Evolutionary conservation across 2,797 vertebrate genomes (phyloP), one percentile per base, ranked within the genome.

Genomic region (Danionella dracula): DNA sequence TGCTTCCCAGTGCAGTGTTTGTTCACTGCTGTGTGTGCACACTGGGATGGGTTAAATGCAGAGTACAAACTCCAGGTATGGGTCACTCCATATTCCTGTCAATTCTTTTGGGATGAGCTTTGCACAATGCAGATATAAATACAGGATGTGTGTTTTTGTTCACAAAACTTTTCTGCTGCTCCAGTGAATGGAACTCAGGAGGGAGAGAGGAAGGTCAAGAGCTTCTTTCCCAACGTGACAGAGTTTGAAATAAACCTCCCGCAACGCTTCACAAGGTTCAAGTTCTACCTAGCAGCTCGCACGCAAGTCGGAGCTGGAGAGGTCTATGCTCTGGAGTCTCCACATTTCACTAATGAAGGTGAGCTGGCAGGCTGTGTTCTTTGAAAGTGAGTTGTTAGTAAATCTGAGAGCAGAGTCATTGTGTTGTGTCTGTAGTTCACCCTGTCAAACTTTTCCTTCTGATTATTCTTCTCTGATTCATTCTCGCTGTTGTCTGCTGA

Each of bases 311-410:
- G 96, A 40, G 76, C 86, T 0, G 95, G 97, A 45, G 90, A 93
- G 50, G 29, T 81, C 1, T 73, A 83, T 48, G 79, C 83, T 0
- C 84, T 90, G 75, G 94, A 97, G 50, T 94, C 93, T 0, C 93
- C 95, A 0, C 85, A 90, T 13, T 87, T 90, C 32, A 63, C 92
- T 6, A 95, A 98, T 0, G 94, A 98, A 88, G 97, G 97, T 99
- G 85, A 74, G 88, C 37, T 17, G 13, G 35, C n/a, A 12, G 6
- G 35, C 17, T 11, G 4, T 32, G 5, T 44, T 1, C 4, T 6
- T 34, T 10, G 6, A 19, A 20, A 37, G 44, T 11, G 15, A 11
- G 49, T 34, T 57, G 57, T 5, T 42, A 41, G 34, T 21, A 34
- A 58, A 58, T 58, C 62, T 66, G 68, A 73, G 67, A 63, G 63